Percentiles rank a stretch among this genome's conserved stretches.
Conservation (phyloP, 2,888 invertebrate genomes). For the Drosophila glabriapex region DNA sequence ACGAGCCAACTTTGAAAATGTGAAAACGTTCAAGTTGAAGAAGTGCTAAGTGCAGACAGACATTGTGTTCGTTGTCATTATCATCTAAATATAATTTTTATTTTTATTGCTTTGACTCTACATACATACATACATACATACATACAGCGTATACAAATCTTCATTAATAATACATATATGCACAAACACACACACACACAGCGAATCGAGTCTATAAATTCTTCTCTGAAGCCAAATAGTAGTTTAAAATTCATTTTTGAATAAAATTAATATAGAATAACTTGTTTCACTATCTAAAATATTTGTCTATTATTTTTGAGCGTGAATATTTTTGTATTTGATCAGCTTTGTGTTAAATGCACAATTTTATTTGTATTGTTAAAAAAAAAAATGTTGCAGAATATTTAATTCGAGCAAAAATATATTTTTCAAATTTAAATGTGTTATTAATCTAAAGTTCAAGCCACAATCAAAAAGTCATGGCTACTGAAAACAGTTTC, state of each 20-base stretch:
- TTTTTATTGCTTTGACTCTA: constrained; percentile 51
- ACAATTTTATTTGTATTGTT: not conserved
- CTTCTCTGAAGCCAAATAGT: not conserved
- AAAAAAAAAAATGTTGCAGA: not conserved
- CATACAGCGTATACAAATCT: not conserved
- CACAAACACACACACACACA: not conserved
- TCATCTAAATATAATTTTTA: constrained; percentile 47
- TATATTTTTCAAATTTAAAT: not conserved
- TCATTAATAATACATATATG: not conserved
- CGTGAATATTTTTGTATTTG: not conserved
- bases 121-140: not conserved
- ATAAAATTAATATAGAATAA: constrained; percentile 2
- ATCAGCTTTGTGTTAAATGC: not conserved
- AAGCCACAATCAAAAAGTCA: not conserved
- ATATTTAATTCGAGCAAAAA: not conserved
- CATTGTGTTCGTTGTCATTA: constrained; percentile 62
- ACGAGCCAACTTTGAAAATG: constrained; percentile 52
- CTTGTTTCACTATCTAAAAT: not conserved
- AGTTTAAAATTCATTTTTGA: not conserved
- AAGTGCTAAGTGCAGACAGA: constrained; percentile 71
- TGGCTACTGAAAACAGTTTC: not conserved
- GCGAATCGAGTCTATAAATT: not conserved
- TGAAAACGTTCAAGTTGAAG: constrained; percentile 59
- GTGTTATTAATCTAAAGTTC: not conserved
- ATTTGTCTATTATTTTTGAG: not conserved